Evolutionary conservation across 30 jellyfish, hydroid and myxozoan species (phyloP).

Genomic region (Turritopsis dohrnii): DNA sequence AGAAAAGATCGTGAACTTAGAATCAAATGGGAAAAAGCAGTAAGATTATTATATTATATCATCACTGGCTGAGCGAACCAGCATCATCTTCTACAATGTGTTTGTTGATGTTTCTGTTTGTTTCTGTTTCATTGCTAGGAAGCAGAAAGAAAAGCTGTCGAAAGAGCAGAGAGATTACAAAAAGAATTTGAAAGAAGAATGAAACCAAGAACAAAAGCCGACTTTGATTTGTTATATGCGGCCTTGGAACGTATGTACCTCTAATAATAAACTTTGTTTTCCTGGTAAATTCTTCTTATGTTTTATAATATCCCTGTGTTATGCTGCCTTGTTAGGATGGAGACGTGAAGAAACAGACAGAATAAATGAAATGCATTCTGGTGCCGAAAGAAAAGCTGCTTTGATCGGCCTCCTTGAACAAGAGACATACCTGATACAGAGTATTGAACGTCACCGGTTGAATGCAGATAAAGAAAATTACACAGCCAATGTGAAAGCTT

Average conservation of each 20-base stretch:
- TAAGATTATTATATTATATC: background rate
- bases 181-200: conserved; percentile 80
- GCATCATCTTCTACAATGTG: too few species aligned
- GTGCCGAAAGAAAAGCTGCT: conserved; percentile 95
- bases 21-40: conserved; percentile 78
- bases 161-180: conserved; percentile 65
- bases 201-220: conserved; percentile 91
- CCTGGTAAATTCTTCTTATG: background rate
- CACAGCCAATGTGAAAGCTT: conserved; percentile 34
- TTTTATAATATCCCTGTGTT: background rate
- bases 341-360: conserved; percentile 81
- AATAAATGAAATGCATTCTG: conserved; percentile 59
- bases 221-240: conserved; percentile 83
- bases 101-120: background rate
- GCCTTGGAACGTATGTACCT: conserved; percentile 73
- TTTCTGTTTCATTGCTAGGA: conserved; percentile 1
- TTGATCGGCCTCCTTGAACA: conserved; percentile 74
- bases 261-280: background rate
- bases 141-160: conserved; percentile 46
- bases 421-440: conserved; percentile 77
- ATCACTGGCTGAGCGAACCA: too few species aligned
- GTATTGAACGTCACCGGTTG: conserved; percentile 78
- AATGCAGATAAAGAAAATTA: conserved; percentile 68
- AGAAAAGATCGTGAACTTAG: conserved; percentile 55
- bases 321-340: conserved; percentile 58